Conservation (phyloP, 1,140 invertebrate genomes). For the Cotesia glomerata region DNA sequence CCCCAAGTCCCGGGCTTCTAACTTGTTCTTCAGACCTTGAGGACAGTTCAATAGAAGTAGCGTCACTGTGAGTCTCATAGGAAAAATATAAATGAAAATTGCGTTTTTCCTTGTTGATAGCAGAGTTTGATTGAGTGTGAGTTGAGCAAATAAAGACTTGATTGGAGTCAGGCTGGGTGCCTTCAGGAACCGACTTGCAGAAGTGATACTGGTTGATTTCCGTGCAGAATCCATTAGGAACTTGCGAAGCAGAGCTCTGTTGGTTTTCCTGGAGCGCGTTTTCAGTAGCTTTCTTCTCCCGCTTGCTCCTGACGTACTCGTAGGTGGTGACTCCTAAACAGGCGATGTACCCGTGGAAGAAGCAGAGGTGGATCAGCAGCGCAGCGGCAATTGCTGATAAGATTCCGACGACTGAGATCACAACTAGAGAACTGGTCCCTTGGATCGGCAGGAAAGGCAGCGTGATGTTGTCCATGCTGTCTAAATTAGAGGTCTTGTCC, state of each 20-base stretch:
- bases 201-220: slow-evolving; percentile 37
- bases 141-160: slow-evolving; percentile 51
- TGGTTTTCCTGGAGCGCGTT: not conserved
- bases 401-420: slow-evolving; percentile 71
- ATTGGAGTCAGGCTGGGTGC: slow-evolving; percentile 26
- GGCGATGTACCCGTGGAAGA: slow-evolving; percentile 88
- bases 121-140: slow-evolving; percentile 28
- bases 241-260: not conserved
- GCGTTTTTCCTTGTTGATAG: slow-evolving; percentile 30
- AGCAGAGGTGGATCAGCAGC: slow-evolving; percentile 84
- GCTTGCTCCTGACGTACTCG: slow-evolving; percentile 79
- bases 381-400: slow-evolving; percentile 78
- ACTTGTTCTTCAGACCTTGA: slow-evolving; percentile 35
- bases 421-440: slow-evolving; percentile 69
- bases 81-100: slow-evolving; percentile 58
- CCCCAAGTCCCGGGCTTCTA: not conserved
- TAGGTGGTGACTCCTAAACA: slow-evolving; percentile 86
- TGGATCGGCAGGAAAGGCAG: slow-evolving; percentile 60
- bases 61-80: slow-evolving; percentile 48
- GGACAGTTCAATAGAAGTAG: slow-evolving; percentile 51
- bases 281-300: slow-evolving; percentile 42
- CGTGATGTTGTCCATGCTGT: slow-evolving; percentile 53
- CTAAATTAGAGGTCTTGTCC: not conserved
- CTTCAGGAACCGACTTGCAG: slow-evolving; percentile 28
- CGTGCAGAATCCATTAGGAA: slow-evolving; percentile 33